phyloP scores from a whole-genome alignment of 2,797 vertebrate genomes.

The Platyrinchus mystaceus region DNA sequence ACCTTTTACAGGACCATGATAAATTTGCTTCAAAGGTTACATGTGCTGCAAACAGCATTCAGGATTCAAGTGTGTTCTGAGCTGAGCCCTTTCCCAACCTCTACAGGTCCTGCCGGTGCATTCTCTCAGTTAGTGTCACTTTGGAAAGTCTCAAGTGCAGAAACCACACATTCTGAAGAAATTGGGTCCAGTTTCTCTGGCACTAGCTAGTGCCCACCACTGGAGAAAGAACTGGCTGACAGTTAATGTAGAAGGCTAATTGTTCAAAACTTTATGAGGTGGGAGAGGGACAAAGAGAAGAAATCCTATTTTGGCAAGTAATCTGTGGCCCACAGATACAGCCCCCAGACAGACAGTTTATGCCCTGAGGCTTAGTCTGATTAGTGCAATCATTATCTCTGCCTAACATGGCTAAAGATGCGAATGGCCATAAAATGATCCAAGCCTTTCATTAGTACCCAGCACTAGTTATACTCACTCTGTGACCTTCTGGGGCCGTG shows the following conservation, averaged over 20 bases:
- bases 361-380: not conserved
- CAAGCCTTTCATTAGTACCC: not conserved
- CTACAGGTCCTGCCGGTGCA: not conserved
- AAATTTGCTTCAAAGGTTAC: not conserved
- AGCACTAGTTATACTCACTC: not conserved
- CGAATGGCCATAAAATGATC: not conserved
- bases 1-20: not conserved
- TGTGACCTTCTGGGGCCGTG: not conserved
- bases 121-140: not conserved
- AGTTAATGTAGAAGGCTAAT: not conserved
- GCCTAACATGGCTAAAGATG: not conserved
- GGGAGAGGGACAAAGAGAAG: not conserved
- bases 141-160: not conserved
- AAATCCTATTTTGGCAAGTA: not conserved
- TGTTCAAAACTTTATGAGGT: conserved; percentile 11
- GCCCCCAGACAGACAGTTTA: not conserved
- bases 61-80: not conserved
- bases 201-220: not conserved
- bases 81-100: not conserved
- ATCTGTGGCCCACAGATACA: not conserved
- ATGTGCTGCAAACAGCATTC: not conserved
- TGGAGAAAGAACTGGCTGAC: not conserved
- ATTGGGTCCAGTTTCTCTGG: not conserved
- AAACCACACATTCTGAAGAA: not conserved
- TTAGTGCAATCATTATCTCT: not conserved